Evolutionary conservation across 2,797 vertebrate genomes (phyloP), one percentile per base, ranked within the genome.

Genomic region (Sebastes trivittatus): DNA sequence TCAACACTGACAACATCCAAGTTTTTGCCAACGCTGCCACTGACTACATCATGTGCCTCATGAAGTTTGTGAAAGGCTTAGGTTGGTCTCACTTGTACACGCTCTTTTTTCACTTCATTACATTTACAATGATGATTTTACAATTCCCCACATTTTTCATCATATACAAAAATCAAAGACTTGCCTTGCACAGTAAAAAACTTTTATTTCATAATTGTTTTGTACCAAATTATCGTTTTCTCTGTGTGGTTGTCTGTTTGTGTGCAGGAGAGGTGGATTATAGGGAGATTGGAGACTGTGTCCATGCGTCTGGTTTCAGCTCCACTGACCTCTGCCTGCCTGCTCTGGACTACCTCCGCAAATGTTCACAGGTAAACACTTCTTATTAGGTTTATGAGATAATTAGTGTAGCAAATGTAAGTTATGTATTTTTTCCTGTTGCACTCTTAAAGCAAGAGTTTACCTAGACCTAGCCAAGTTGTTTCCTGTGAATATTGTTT

Each of bases 21-120:
- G 98, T 99, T 64, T 99, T 99, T 81, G 98, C 98, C 83, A 99
- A 98, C 2, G 98, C 98, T 0, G 98, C 98, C 90, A 98, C 97
- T 0, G 98, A 98, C 95, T 99, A 99, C 94, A 98, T 99, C 95
- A 98, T 98, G 97, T 99, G 98, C 94, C 98, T 99, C 94, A 98
- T 99, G 98, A 99, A 99, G 93, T 99, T 99, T 83, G 97, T 99
- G 87, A 99, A 99, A 93, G 98, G 98, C 68, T 93, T 99, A 92
- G 98, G 98, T 94, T 18, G 0, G 89, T 91, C n/a, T 55, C n/a
- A 2, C 11, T 29, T 23, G 5, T 34, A 1, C 16, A 9, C 2
- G 3, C 1, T 5, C 0, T 27, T 49, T 61, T 62, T 49, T 13
- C 61, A 23, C 32, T 63, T 63, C 1, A 0, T 20, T 14, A 22